Conservation (phyloP, 2,797 vertebrate species). For the Helarctos malayanus region DNA sequence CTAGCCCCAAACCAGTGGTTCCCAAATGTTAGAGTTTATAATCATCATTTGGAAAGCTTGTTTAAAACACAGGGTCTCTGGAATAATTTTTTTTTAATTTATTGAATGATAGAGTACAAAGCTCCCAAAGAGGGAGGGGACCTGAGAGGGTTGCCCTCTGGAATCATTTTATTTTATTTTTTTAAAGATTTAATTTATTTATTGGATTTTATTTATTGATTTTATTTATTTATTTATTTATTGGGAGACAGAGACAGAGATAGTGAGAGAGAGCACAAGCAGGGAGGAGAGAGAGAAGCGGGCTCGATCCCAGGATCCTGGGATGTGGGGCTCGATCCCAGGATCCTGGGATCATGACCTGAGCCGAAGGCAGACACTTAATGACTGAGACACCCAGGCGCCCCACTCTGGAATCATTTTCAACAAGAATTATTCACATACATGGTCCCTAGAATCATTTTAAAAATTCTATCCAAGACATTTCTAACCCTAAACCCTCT, state of each 20-base stretch:
- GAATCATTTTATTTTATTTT: not conserved
- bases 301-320: no score
- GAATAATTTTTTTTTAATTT: not conserved
- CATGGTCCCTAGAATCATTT: not conserved
- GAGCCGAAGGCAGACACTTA: no score
- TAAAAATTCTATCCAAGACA: not conserved
- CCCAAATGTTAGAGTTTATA: not conserved
- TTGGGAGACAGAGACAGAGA: no score
- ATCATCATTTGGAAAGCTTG: not conserved
- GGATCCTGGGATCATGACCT: no score
- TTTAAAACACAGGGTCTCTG: not conserved
- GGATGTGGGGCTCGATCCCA: no score
- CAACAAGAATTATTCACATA: conserved; percentile 43
- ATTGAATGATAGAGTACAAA: not conserved
- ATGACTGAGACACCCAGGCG: no score
- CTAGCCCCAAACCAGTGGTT: not conserved
- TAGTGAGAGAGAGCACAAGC: no score
- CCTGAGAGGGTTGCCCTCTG: not conserved
- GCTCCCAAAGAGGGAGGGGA: not conserved
- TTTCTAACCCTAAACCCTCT: not conserved
- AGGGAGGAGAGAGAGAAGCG: no score
- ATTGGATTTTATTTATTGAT: no score
- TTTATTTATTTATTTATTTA: no score
- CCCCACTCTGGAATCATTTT: not conserved
- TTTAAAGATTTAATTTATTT: no score